A percentile compares a stretch with the other conserved stretches of the same genome.
Conservation (phyloP, 2,888 invertebrate genomes). For the Timema podura region DNA sequence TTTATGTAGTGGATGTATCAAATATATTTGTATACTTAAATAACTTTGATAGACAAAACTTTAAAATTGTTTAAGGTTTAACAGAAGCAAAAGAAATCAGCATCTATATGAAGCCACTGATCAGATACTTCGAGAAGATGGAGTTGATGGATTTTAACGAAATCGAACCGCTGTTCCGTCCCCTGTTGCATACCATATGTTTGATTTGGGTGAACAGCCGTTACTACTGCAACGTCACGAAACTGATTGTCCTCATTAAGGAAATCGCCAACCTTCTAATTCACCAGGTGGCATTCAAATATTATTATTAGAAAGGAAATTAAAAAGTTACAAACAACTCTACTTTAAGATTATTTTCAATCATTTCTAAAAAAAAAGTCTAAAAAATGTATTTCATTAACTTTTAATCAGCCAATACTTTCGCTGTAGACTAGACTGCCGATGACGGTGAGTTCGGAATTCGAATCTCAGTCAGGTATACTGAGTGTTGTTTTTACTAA, state of each 20-base stretch:
- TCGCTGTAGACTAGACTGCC: too few species aligned
- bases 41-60: background rate
- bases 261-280: constrained; percentile 80
- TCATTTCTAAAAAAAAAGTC: too few species aligned
- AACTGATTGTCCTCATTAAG: constrained; percentile 67
- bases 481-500: too few species aligned
- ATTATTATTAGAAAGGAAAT: too few species aligned
- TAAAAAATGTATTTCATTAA: too few species aligned
- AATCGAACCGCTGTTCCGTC: constrained; percentile 54
- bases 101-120: constrained; percentile 70
- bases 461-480: too few species aligned
- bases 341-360: too few species aligned
- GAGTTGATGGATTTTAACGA: constrained; percentile 68
- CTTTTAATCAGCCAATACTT: too few species aligned
- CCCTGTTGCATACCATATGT: constrained; percentile 75
- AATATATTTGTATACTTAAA: background rate
- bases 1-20: background rate
- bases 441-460: too few species aligned
- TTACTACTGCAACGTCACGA: constrained; percentile 61
- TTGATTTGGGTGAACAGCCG: constrained; percentile 81
- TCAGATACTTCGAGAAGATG: constrained; percentile 64
- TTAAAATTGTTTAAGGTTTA: constrained; percentile 48
- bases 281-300: constrained; percentile 49
- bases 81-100: constrained; percentile 82
- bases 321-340: too few species aligned